Evolutionary conservation across 2,797 vertebrate genomes (phyloP).

Genomic region (Sphenodon punctatus): DNA sequence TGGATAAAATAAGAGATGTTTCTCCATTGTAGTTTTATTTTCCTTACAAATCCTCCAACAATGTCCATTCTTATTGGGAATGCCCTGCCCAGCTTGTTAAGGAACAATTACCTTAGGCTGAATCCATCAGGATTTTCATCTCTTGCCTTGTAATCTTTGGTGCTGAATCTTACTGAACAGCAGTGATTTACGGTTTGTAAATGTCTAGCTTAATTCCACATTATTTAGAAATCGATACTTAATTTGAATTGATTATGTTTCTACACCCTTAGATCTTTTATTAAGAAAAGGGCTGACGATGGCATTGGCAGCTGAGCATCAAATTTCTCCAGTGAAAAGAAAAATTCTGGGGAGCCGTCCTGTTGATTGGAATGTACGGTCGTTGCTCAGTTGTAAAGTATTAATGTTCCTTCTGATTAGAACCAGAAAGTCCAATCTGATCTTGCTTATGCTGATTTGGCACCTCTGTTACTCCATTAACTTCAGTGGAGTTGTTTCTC

Average conservation of each 20-base stretch:
- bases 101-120: constrained; percentile 4
- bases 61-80: background rate
- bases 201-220: constrained; percentile 50
- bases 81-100: background rate
- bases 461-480: constrained; percentile 54
- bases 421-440: constrained; percentile 27
- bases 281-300: constrained; percentile 44
- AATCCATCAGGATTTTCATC: background rate
- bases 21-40: background rate
- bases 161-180: constrained; percentile 48
- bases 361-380: background rate
- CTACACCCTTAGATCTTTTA: constrained; percentile 15
- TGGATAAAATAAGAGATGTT: background rate
- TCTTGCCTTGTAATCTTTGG: constrained; percentile 13
- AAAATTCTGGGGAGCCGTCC: constrained; percentile 21
- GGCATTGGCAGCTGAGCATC: background rate
- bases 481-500: constrained; percentile 43
- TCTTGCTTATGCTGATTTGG: constrained; percentile 43
- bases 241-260: constrained; percentile 66
- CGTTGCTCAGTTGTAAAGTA: constrained; percentile 18
- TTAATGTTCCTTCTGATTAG: constrained; percentile 32
- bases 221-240: constrained; percentile 63
- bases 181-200: constrained; percentile 58
- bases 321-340: constrained; percentile 4
- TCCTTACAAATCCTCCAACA: background rate